phyloP scores from a whole-genome alignment of 2,888 invertebrate genomes.

The Monopis laevigella region DNA sequence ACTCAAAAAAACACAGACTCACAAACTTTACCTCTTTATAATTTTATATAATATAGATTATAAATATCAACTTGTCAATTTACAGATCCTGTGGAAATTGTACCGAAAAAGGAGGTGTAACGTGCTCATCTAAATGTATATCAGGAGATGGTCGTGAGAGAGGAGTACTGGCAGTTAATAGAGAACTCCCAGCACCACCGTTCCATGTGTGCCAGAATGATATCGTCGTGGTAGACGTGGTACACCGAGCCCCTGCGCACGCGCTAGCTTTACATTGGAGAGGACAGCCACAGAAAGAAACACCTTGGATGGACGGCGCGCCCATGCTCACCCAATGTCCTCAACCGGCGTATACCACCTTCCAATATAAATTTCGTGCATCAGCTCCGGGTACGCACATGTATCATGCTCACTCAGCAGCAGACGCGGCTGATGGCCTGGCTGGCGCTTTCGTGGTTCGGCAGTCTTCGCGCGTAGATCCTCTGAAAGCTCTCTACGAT shows the following conservation, averaged over 20 bases:
- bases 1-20: no score
- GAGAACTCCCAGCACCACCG: constrained; percentile 70
- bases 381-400: constrained; percentile 76
- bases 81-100: constrained; percentile 73
- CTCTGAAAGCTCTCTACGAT: constrained; percentile 72
- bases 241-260: constrained; percentile 76
- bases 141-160: constrained; percentile 71
- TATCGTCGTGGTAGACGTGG: constrained; percentile 78
- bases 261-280: constrained; percentile 83
- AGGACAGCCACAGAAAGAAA: constrained; percentile 74
- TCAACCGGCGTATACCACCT: constrained; percentile 76
- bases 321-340: constrained; percentile 82
- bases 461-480: constrained; percentile 69
- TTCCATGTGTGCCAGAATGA: constrained; percentile 80
- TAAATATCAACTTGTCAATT: no score
- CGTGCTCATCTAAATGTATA: constrained; percentile 73
- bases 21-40: no score
- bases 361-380: constrained; percentile 81
- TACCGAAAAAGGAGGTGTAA: constrained; percentile 61
- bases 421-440: constrained; percentile 74
- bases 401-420: constrained; percentile 78
- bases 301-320: constrained; percentile 83
- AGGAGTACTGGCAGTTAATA: constrained; percentile 73
- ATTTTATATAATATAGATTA: no score
- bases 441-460: constrained; percentile 78